Conservation (phyloP, 2,113 vertebrate genomes). For the Brevimyrus niger region DNA sequence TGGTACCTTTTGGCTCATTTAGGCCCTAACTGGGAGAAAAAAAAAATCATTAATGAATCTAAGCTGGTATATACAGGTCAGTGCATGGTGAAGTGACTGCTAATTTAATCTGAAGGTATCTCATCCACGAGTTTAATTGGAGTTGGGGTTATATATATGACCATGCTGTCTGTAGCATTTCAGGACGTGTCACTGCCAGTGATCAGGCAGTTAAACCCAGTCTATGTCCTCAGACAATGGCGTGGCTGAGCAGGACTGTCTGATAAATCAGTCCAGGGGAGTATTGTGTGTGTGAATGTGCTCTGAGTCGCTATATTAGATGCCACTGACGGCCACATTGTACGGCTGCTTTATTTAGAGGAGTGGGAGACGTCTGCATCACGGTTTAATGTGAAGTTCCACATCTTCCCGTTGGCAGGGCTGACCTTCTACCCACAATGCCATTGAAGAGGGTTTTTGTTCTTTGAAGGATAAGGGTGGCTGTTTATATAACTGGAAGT, state of each 20-base stretch:
- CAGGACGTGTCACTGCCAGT: neutral
- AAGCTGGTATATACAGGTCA: neutral
- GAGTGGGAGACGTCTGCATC: neutral
- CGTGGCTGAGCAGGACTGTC: neutral
- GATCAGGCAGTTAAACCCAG: neutral
- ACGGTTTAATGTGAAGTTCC: neutral
- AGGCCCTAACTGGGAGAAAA: neutral
- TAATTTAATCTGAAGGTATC: slow-evolving; percentile 14
- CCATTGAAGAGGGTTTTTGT: neutral
- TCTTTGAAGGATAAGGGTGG: neutral
- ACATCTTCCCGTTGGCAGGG: neutral
- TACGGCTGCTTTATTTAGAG: neutral
- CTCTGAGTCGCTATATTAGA: neutral
- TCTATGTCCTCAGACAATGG: neutral
- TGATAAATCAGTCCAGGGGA: neutral
- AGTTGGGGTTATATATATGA: neutral
- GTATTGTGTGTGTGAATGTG: neutral
- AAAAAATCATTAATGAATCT: neutral
- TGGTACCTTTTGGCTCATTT: neutral
- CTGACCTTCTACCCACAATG: slow-evolving; percentile 1
- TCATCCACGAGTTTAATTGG: neutral
- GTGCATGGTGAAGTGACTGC: neutral
- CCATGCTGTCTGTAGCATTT: neutral
- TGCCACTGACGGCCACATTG: neutral
- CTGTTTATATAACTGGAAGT: neutral